Conservation (phyloP, 2,113 vertebrate species). For the Halcyon senegalensis region DNA sequence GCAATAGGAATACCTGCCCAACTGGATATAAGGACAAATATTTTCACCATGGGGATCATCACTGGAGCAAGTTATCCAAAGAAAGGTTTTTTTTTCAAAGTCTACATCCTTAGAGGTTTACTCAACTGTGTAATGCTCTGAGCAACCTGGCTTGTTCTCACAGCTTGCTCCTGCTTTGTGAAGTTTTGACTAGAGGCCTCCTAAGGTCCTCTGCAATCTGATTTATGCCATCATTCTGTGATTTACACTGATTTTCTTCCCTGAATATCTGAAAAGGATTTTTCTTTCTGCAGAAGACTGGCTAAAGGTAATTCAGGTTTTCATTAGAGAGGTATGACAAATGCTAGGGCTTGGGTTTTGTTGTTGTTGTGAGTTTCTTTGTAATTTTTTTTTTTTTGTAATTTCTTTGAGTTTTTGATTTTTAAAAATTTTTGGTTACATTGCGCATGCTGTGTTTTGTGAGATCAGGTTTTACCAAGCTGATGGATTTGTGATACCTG, state of each 20-base stretch:
- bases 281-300: not conserved
- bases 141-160: not conserved
- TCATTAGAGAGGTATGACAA: not conserved
- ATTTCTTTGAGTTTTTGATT: not conserved
- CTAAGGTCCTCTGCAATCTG: not conserved
- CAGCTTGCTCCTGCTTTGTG: not conserved
- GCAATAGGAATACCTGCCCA: not conserved
- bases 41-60: not conserved
- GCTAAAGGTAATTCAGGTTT: not conserved
- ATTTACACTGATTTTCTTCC: not conserved
- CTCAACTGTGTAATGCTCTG: not conserved
- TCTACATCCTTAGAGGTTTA: not conserved
- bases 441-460: not conserved
- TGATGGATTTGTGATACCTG: not conserved
- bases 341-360: not conserved
- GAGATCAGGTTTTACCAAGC: not conserved
- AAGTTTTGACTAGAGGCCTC: not conserved
- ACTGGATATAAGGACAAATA: not conserved
- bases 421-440: not conserved
- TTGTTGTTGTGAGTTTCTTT: not conserved
- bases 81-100: not conserved
- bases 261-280: not conserved
- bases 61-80: not conserved
- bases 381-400: not conserved
- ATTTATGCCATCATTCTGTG: not conserved